These are phyloP conservation scores for Pelagia noctiluca DNA, from an alignment of 30 jellyfish, hydroid and myxozoan genomes.

Conservation along the genomic window DNA sequence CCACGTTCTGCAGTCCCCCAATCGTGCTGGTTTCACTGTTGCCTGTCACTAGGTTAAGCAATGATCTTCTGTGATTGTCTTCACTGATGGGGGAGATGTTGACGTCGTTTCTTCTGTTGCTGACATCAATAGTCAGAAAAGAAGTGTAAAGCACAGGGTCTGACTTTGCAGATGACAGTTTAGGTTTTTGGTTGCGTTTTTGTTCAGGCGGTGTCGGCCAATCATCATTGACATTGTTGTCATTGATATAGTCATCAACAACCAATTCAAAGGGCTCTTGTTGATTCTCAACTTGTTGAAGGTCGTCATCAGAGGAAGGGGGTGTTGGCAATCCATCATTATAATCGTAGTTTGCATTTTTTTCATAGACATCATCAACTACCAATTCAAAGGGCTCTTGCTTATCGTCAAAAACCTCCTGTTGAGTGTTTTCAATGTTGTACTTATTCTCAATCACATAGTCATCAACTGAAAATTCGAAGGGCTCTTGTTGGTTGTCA, in stretches of 20 bases:
- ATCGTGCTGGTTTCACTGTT: slow-evolving; percentile 18
- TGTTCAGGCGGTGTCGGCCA: slow-evolving; percentile 46
- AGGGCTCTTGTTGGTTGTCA: too few species aligned
- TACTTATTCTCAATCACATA: too few species aligned
- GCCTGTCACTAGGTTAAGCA: slow-evolving; percentile 54
- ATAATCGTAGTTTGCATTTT: too few species aligned
- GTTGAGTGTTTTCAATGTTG: too few species aligned
- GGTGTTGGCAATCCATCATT: too few species aligned
- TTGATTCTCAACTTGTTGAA: too few species aligned
- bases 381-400: too few species aligned
- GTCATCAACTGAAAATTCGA: too few species aligned
- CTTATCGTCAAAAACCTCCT: too few species aligned
- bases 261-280: too few species aligned
- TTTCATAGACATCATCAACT: too few species aligned
- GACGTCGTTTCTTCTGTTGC: slow-evolving; percentile 30
- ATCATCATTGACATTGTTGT: not conserved
- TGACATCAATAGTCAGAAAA: slow-evolving; percentile 74
- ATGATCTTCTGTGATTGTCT: slow-evolving; percentile 68
- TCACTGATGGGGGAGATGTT: slow-evolving; percentile 8
- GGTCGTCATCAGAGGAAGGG: too few species aligned
- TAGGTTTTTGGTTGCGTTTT: not conserved
- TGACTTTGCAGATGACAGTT: not conserved
- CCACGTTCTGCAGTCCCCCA: slow-evolving; percentile 29
- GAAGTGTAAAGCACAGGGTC: slow-evolving; percentile 62
- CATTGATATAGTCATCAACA: slow-evolving; percentile 8